Percentiles rank a stretch among this genome's conserved stretches.
These are phyloP conservation scores for Druon quercuslanigerum DNA, from an alignment of 1,140 invertebrate genomes.

Conservation along the genomic window DNA sequence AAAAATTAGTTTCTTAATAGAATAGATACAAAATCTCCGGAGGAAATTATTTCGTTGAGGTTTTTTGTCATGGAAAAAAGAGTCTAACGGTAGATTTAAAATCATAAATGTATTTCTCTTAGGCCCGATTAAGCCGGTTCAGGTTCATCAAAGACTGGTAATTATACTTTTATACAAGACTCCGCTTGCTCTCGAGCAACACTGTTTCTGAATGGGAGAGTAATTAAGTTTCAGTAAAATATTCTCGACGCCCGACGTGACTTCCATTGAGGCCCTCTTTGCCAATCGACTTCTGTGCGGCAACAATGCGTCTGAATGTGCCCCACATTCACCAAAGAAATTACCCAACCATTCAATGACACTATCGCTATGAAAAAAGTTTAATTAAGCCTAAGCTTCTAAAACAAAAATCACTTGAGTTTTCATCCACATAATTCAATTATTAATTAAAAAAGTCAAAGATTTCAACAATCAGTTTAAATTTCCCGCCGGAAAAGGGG, in stretches of 20 bases:
- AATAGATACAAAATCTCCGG: neutral
- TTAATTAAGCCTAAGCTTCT: neutral
- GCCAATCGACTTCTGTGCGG: conserved; percentile 8
- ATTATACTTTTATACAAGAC: conserved; percentile 6
- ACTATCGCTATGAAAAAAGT: neutral
- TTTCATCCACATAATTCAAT: neutral
- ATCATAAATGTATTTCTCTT: neutral
- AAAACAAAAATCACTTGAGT: neutral
- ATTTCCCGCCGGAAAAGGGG: too few species aligned
- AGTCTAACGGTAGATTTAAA: neutral
- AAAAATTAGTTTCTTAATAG: too few species aligned
- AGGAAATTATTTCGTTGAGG: neutral
- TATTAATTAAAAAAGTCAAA: too few species aligned
- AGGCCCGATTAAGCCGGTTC: conserved; percentile 4
- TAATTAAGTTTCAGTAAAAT: conserved; percentile 14
- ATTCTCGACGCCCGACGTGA: neutral
- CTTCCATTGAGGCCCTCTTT: conserved; percentile 7
- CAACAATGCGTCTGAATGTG: conserved; percentile 8
- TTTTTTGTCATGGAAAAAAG: neutral
- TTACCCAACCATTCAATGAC: neutral
- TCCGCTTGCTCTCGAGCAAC: conserved; percentile 5
- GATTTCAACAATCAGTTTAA: too few species aligned
- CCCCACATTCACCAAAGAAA: conserved; percentile 2
- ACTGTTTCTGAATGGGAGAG: conserved; percentile 12
- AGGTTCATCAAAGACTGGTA: conserved; percentile 8